Evolutionary conservation across 2,113 vertebrate genomes (phyloP), one percentile per base, ranked within the genome.

Genomic region (Elachura formosa): DNA sequence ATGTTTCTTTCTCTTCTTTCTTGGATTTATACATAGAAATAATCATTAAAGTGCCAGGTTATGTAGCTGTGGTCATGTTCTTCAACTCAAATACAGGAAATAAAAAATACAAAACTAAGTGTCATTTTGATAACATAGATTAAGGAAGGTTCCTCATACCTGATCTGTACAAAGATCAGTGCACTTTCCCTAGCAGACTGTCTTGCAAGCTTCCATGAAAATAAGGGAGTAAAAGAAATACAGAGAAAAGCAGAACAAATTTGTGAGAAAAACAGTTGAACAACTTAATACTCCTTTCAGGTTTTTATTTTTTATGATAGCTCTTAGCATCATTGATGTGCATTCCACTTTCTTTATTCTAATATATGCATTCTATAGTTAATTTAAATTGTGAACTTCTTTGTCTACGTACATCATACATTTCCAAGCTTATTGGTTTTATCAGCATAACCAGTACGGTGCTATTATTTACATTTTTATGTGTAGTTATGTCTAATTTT

Each of bases 261-360:
- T 63, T 91, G 4, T 82, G 54, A 79, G 68, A 79, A 91, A 94
- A 93, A 79, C 26, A 29, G 12, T 75, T 81, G 22, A 64, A 86
- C 19, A 61, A 58, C 31, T 87, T 49, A 67, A 55, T 79, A 81
- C 63, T 96, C 83, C 83, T 83, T 83, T 51, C 62, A 76, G 48
- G 4, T 81, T 86, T 81, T 48, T 74, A 34, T 96, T 96, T 93
- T 66, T 79, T 91, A 95, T 46, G 64, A 75, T 93, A 97, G 95
- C 85, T 95, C 78, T 97, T 97, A 71, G 83, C 97, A 98, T 99
- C 98, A 98, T 98, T 98, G 99, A 99, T 99, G 99, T 99, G 99
- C 99, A 99, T 99, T 99, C 99, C 99, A 99, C 98, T 98, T 98
- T 98, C 97, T 98, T 98, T 98, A 96, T 98, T 98, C 98, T 97